These are phyloP conservation scores for Brachionus manjavacas DNA, from an alignment of 1,140 invertebrate species.

Conservation along the genomic window DNA sequence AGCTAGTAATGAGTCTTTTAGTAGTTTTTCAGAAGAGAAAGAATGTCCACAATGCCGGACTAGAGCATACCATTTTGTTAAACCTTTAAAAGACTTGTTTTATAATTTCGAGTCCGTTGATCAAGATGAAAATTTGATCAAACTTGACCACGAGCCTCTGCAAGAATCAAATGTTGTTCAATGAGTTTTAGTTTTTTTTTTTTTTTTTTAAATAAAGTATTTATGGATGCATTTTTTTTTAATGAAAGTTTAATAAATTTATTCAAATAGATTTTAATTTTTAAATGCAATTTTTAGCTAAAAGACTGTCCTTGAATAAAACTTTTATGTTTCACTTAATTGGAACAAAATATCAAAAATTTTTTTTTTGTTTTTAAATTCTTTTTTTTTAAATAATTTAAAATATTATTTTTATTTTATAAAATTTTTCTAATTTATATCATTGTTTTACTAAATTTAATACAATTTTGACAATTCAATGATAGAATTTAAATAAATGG, in stretches of 20 bases:
- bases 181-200: neutral
- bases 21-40: constrained; percentile 16
- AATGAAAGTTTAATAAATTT: neutral
- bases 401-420: no score
- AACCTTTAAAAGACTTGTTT: constrained; percentile 5
- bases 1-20: neutral
- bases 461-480: no score
- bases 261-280: no score
- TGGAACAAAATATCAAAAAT: no score
- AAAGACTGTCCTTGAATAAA: no score
- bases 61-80: constrained; percentile 12
- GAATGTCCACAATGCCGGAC: constrained; percentile 24
- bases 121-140: neutral
- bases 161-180: neutral
- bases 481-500: no score
- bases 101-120: neutral
- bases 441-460: no score
- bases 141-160: neutral
- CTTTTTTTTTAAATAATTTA: no score
- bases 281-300: no score
- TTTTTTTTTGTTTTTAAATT: no score
- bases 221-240: neutral
- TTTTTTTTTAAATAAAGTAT: neutral
- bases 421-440: no score
- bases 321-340: no score